phyloP scores from a whole-genome alignment of 2,888 invertebrate genomes.

The Serrognathus titanus region DNA sequence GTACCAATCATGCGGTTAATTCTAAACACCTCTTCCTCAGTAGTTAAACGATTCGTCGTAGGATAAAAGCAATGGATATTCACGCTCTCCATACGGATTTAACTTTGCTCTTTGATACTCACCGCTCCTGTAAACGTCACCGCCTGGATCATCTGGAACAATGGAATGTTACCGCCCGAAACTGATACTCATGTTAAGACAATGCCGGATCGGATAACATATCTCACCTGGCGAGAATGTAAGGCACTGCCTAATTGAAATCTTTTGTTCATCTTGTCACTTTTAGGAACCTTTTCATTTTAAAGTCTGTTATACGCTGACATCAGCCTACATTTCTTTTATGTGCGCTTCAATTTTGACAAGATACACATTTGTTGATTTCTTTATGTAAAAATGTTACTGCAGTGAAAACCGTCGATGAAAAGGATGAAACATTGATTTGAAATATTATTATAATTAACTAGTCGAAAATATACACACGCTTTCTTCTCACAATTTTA shows the following conservation, averaged over 20 bases:
- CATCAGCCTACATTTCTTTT: conserved; percentile 17
- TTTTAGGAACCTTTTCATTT: conserved; percentile 21
- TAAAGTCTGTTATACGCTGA: conserved; percentile 10
- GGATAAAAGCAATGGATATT: conserved; percentile 1
- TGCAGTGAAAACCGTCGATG: background rate
- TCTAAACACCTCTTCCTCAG: conserved; percentile 13
- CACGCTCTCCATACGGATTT: conserved; percentile 5
- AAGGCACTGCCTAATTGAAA: conserved; percentile 23
- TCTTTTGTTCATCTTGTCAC: conserved; percentile 23
- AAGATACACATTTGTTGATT: conserved; percentile 13
- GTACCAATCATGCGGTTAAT: conserved; percentile 15
- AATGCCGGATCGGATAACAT: conserved; percentile 21
- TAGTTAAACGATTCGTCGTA: conserved; percentile 6
- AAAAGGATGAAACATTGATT: background rate
- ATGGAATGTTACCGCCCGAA: conserved; percentile 20
- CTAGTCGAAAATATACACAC: background rate
- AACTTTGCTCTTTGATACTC: conserved; percentile 13
- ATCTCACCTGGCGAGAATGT: conserved; percentile 22
- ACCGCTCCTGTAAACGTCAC: conserved; percentile 21
- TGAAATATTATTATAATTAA: conserved; percentile 2
- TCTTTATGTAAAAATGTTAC: conserved; percentile 1
- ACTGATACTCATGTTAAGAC: conserved; percentile 26
- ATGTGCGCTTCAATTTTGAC: conserved; percentile 12
- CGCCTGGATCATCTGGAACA: conserved; percentile 21
- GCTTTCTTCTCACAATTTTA: too few relatives aligned